A percentile compares a stretch with the other conserved stretches of the same genome.
These are phyloP conservation scores for Glyphotaelius pellucidus DNA, from an alignment of 2,888 invertebrate genomes.

Conservation along the genomic window DNA sequence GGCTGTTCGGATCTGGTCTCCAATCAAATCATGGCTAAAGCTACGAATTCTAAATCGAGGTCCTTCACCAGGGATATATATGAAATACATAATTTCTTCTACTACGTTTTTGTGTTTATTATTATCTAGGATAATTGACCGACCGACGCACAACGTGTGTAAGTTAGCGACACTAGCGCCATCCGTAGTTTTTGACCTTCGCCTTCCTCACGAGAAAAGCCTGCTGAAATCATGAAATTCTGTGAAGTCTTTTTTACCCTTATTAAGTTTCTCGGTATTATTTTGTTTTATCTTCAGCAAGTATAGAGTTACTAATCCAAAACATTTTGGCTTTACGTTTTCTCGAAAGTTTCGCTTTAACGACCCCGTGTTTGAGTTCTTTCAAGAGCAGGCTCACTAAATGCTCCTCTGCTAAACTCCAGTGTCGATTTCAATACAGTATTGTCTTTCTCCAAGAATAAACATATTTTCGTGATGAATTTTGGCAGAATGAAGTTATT, in stretches of 20 bases:
- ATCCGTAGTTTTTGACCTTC: background rate
- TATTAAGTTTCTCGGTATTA: background rate
- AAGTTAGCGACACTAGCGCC: background rate
- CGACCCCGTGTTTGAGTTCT: background rate
- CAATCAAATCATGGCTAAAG: too few species aligned
- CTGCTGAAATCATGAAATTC: background rate
- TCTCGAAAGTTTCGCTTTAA: background rate
- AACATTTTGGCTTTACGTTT: conserved; percentile 20
- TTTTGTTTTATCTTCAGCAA: background rate
- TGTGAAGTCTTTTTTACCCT: background rate
- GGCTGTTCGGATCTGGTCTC: too few species aligned
- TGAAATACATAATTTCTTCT: too few species aligned
- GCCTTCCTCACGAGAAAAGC: background rate
- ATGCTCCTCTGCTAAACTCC: background rate
- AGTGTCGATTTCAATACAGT: background rate
- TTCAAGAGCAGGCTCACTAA: background rate
- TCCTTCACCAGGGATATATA: too few species aligned
- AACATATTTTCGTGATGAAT: background rate
- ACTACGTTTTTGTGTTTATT: too few species aligned
- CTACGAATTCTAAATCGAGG: too few species aligned
- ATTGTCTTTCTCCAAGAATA: background rate
- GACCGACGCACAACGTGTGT: too few species aligned
- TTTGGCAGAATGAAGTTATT: background rate
- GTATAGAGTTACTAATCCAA: background rate
- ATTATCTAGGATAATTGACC: too few species aligned